These are phyloP conservation scores for Clostera curtula DNA, from an alignment of 2,888 invertebrate species.

Conservation along the genomic window DNA sequence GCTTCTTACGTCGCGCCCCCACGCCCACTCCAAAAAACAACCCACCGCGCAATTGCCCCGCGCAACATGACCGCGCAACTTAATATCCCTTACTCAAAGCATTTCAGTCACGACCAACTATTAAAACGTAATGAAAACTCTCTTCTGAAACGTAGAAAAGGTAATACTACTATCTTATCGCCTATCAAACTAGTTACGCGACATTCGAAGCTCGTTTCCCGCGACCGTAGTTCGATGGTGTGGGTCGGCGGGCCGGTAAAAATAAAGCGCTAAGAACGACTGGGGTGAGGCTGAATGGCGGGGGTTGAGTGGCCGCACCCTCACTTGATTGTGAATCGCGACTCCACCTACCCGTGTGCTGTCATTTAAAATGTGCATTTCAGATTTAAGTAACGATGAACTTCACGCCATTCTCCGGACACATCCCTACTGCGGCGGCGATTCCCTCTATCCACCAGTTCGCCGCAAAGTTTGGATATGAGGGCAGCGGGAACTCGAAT, in stretches of 20 bases:
- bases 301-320: constrained; percentile 70
- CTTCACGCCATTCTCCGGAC: constrained; percentile 89
- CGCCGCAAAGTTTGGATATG: constrained; percentile 80
- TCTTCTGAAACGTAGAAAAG: constrained; percentile 35
- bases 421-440: constrained; percentile 82
- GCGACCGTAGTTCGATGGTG: constrained; percentile 47
- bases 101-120: constrained; percentile 50
- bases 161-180: constrained; percentile 36
- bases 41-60: constrained; percentile 31
- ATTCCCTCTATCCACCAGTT: constrained; percentile 90
- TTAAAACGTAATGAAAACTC: constrained; percentile 57
- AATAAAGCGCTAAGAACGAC: constrained; percentile 64
- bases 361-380: constrained; percentile 38
- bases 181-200: constrained; percentile 12
- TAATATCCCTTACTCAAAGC: constrained; percentile 38
- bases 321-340: constrained; percentile 37
- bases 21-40: too few species aligned
- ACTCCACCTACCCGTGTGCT: constrained; percentile 32
- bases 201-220: constrained; percentile 17
- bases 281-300: constrained; percentile 73
- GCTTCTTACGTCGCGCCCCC: constrained; percentile 11
- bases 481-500: constrained; percentile 41
- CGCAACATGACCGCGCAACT: constrained; percentile 53
- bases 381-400: constrained; percentile 77
- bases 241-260: constrained; percentile 67